phyloP scores from a whole-genome alignment of 2,797 vertebrate species.

The Lacerta bilineata region DNA sequence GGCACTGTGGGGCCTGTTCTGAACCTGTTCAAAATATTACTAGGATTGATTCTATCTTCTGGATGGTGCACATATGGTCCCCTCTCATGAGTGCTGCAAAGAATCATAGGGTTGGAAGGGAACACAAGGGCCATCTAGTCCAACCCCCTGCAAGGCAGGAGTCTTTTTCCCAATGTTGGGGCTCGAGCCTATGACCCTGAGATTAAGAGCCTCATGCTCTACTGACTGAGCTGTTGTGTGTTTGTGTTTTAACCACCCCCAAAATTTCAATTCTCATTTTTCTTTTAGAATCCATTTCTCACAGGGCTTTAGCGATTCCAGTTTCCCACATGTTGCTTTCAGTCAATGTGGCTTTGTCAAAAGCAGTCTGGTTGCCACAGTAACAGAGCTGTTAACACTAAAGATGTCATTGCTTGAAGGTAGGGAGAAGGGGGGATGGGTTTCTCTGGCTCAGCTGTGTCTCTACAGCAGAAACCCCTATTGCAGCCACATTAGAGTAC shows the following conservation, averaged over 20 bases:
- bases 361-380: constrained; percentile 71
- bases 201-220: neutral
- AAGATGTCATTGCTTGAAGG: constrained; percentile 71
- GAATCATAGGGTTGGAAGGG: too few species aligned
- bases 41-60: neutral
- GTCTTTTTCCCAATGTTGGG: too few species aligned
- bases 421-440: constrained; percentile 47
- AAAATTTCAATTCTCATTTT: constrained; percentile 39
- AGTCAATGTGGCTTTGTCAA: constrained; percentile 75
- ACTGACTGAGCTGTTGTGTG: too few species aligned
- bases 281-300: constrained; percentile 56
- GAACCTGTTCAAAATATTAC: neutral
- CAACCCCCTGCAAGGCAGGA: too few species aligned
- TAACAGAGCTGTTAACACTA: constrained; percentile 65
- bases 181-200: too few species aligned
- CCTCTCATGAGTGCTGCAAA: too few species aligned
- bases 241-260: constrained; percentile 21
- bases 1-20: neutral
- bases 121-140: too few species aligned
- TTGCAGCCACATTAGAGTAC: constrained; percentile 61
- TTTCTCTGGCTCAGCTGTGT: constrained; percentile 64
- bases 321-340: constrained; percentile 73
- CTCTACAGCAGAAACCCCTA: constrained; percentile 42
- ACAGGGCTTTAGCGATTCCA: constrained; percentile 41
- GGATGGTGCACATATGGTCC: fast-evolving